Evolutionary conservation across 2,113 vertebrate genomes (phyloP), one percentile per base, ranked within the genome.

Genomic region (Ammodytes marinus): DNA sequence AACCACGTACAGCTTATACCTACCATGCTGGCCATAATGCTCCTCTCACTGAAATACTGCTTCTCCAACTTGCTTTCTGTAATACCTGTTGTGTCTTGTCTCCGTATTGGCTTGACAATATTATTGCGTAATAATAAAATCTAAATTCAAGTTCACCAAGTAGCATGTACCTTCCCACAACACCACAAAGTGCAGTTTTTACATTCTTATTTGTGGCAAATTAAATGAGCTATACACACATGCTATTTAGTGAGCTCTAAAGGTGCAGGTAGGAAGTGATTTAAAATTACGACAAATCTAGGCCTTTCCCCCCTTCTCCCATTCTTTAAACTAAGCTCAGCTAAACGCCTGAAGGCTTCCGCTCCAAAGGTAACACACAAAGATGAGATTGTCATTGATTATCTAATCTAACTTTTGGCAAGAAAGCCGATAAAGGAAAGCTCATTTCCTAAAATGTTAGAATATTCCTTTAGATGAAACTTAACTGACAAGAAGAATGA

Each of bases 391-490:
- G 37, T 42, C 11, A 35, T 37, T 4, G 11, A 54, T 63, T 19
- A 54, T 11, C 4, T 61, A 11, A 13, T 61, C 15, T 2, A 40
- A 40, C 7, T 71, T 13, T 49, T 2, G 0, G 6, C 43, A 50
- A 17, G 35, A 64, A 8, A 43, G 45, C 0, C 27, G 27, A 27
- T 27, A 27, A 27, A 27, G 8, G 39, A 46, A 7, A 40, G 43
- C 12, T 19, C 27, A 35, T 37, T 15, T 15, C 6, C 10, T 13
- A n/a, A n/a, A 19, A 19, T 50, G 35, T 27, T 5, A 45, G 3
- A 68, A 66, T 55, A 19, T 40, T 27, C n/a, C 39, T 82, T 67
- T 50, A 50, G 47, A 39, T 47, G 46, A 47, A 77, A 69, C 46
- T 47, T 55, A 9, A 8, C 12, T 42, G 47, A 49, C 6, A 19